Conservation (phyloP, 2,113 vertebrate species). For the Halichoeres trimaculatus region DNA sequence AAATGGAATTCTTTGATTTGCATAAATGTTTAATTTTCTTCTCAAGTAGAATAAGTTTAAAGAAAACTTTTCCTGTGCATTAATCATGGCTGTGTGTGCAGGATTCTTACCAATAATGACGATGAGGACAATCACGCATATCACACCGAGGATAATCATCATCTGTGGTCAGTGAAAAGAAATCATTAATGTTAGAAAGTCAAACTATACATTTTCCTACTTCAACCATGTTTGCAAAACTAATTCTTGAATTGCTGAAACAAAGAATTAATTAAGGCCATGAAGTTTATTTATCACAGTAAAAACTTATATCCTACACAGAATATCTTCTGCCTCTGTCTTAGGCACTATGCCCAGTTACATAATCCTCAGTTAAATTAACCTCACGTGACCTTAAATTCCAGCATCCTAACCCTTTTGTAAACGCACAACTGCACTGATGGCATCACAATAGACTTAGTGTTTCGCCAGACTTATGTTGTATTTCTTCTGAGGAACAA, state of each 20-base stretch:
- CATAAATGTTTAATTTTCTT: neutral
- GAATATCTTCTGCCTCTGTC: neutral
- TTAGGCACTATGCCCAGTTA: too few species aligned
- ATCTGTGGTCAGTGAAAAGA: conserved; percentile 83
- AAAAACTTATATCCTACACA: neutral
- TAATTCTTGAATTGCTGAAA: neutral
- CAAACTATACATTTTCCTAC: neutral
- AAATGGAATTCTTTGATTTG: neutral
- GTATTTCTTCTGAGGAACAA: neutral
- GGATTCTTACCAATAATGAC: conserved; percentile 90
- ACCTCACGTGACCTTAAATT: neutral
- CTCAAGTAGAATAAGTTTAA: neutral
- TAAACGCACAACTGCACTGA: neutral
- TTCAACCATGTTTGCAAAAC: too few species aligned
- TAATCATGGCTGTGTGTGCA: neutral
- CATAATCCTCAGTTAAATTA: neutral
- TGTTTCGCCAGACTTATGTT: neutral
- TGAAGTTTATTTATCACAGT: neutral
- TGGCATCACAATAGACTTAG: too few species aligned
- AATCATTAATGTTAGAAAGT: conserved; percentile 24
- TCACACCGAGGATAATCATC: conserved; percentile 95
- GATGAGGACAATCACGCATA: conserved; percentile 91
- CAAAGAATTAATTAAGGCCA: neutral
- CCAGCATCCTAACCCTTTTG: neutral
- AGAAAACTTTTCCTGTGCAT: neutral